Evolutionary conservation across 1,140 invertebrate genomes (phyloP).

Genomic region (Cataglyphis hispanica): DNA sequence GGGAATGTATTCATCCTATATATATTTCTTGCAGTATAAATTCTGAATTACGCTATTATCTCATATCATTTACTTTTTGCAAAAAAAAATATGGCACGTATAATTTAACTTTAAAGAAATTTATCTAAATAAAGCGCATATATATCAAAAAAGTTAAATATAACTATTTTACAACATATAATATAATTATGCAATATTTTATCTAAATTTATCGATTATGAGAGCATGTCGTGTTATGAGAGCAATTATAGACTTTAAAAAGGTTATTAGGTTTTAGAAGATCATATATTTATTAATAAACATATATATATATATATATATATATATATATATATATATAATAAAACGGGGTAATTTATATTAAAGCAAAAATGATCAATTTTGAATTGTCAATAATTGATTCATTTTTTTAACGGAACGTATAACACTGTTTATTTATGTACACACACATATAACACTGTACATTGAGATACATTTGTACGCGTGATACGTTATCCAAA

Average conservation of each 20-base stretch:
- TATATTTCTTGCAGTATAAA: background rate
- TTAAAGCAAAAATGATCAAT: background rate
- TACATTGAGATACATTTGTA: background rate
- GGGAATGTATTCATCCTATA: background rate
- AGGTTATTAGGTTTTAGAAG: background rate
- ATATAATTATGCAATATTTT: background rate
- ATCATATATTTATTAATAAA: background rate
- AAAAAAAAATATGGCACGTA: background rate
- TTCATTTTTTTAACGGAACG: background rate
- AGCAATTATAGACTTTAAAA: background rate
- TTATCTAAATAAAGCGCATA: background rate
- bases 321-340: too few species aligned
- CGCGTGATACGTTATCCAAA: background rate
- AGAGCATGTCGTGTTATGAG: background rate
- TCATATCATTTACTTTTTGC: background rate
- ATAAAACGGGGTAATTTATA: background rate
- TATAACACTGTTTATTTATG: background rate
- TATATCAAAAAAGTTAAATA: background rate
- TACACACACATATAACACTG: background rate
- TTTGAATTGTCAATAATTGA: background rate
- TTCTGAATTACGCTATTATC: background rate
- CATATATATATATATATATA: too few species aligned
- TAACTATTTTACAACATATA: background rate
- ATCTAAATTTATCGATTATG: background rate
- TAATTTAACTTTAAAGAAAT: slow-evolving; percentile 3